Evolutionary conservation across 1,140 invertebrate species (phyloP).

Genomic region (Bombus vancouverensis): DNA sequence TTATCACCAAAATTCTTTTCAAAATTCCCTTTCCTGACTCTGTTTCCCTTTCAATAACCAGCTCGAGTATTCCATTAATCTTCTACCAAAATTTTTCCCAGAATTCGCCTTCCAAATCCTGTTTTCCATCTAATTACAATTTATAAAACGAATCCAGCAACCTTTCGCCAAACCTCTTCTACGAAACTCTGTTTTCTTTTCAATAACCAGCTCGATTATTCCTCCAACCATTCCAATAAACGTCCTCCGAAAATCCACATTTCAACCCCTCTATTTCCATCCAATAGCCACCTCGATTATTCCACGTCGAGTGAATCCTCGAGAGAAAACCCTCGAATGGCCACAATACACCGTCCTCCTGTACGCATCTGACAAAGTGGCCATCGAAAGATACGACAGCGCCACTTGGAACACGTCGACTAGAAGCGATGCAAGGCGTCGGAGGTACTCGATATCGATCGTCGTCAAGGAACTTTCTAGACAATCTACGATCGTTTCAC

Average conservation of each 20-base stretch:
- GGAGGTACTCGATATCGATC: constrained; percentile 14
- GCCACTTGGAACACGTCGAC: background rate
- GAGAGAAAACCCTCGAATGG: background rate
- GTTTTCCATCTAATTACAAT: background rate
- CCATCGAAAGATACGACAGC: background rate
- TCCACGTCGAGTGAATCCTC: background rate
- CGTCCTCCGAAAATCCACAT: background rate
- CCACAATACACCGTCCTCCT: background rate
- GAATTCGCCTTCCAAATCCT: background rate
- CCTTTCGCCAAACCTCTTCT: background rate
- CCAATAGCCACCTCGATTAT: background rate
- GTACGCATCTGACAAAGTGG: background rate
- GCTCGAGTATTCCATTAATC: no score
- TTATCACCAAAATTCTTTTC: background rate
- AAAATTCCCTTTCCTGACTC: background rate
- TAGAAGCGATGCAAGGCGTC: background rate
- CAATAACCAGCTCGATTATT: background rate
- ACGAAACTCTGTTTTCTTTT: background rate
- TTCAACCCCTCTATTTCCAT: background rate
- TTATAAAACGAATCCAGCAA: background rate
- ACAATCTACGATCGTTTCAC: background rate
- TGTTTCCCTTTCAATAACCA: no score
- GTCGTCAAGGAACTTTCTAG: background rate
- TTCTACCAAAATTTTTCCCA: background rate
- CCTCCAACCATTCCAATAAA: background rate